A percentile compares a stretch with the other conserved stretches of the same genome.
Conservation (phyloP, 1,140 invertebrate species). For the Polypedilum pembai region DNA sequence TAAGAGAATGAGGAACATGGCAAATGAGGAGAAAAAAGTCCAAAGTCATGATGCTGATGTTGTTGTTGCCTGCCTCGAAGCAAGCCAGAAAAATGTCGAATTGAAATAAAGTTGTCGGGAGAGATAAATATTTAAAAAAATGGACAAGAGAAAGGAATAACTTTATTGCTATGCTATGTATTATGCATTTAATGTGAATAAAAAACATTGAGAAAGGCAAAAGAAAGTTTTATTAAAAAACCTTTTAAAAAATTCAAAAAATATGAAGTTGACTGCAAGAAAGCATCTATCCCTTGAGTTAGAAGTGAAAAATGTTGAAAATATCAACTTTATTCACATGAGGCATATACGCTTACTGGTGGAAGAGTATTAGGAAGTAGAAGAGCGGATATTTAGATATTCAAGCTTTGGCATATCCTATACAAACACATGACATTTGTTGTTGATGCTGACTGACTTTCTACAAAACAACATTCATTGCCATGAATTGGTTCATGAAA, state of each 20-base stretch:
- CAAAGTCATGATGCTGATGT: conserved; percentile 1
- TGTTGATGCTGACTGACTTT: not conserved
- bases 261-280: too few species aligned
- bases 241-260: too few species aligned
- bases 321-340: too few species aligned
- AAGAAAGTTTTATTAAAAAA: not conserved
- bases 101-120: conserved; percentile 12
- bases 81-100: conserved; percentile 9
- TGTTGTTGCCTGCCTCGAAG: not conserved
- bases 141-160: not conserved
- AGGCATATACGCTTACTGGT: too few species aligned
- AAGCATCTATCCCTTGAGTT: too few species aligned
- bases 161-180: not conserved
- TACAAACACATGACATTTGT: conserved; percentile 9
- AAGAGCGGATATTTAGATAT: conserved; percentile 13
- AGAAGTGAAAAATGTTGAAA: too few species aligned
- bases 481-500: not conserved
- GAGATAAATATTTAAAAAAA: conserved; percentile 6
- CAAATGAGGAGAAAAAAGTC: not conserved
- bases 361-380: not conserved
- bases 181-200: not conserved
- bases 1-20: too few species aligned
- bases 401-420: not conserved
- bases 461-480: too few species aligned
- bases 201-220: not conserved